These are phyloP conservation scores for Bicyclus anynana DNA, from an alignment of 1,140 invertebrate species.

Conservation along the genomic window DNA sequence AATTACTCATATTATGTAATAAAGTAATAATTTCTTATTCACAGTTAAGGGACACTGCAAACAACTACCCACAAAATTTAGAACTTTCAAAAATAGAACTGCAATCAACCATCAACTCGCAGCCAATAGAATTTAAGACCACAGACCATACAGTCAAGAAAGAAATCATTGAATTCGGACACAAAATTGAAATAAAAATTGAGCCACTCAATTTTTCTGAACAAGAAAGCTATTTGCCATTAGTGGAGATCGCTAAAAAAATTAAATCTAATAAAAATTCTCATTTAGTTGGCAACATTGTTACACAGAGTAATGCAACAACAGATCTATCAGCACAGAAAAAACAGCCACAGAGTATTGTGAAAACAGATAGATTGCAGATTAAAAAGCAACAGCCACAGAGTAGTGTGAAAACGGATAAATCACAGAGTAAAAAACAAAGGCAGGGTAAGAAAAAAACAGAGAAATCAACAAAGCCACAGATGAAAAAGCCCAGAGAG, in stretches of 20 bases:
- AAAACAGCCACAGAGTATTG: too few relatives aligned
- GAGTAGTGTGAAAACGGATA: neutral
- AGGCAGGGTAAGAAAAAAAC: neutral
- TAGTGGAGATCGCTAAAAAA: conserved; percentile 29
- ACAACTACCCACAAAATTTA: neutral
- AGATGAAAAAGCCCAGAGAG: neutral
- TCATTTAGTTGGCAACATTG: neutral
- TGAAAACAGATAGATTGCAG: too few relatives aligned
- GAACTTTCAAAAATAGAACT: conserved; percentile 23
- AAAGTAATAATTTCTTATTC: neutral
- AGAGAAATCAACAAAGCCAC: too few relatives aligned
- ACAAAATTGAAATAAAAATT: conserved; percentile 41
- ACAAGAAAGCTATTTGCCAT: conserved; percentile 27
- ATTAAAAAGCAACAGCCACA: too few relatives aligned
- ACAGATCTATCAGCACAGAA: too few relatives aligned
- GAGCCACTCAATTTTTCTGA: conserved; percentile 33
- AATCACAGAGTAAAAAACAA: too few relatives aligned
- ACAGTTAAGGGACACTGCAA: neutral
- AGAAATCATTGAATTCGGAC: conserved; percentile 11
- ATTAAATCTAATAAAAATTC: conserved; percentile 22
- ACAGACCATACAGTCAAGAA: neutral
- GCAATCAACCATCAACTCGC: conserved; percentile 21
- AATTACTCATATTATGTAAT: too few relatives aligned
- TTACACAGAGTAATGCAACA: conserved; percentile 13
- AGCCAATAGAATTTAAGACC: conserved; percentile 25